Conservation (phyloP, 2,113 vertebrate species). For the Myrmophylax atrothorax region DNA sequence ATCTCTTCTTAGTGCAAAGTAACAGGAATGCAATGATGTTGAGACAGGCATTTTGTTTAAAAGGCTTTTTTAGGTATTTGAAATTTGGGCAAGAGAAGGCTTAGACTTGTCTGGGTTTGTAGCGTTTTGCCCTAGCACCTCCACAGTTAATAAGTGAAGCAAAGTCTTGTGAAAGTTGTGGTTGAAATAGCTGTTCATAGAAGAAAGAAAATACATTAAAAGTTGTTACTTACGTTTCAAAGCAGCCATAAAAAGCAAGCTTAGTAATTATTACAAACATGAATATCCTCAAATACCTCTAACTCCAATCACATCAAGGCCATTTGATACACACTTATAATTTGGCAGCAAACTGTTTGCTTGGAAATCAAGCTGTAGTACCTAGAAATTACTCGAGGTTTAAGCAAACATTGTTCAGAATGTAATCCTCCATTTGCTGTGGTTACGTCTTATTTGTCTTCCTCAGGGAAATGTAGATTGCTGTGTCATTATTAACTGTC, state of each 20-base stretch:
- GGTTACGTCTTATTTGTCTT: conserved; percentile 8
- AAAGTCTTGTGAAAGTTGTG: conserved; percentile 30
- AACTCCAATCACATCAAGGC: conserved; percentile 31
- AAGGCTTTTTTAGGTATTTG: conserved; percentile 57
- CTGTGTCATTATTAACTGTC: background rate
- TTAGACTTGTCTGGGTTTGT: conserved; percentile 68
- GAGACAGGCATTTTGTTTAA: conserved; percentile 59
- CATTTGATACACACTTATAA: conserved; percentile 49
- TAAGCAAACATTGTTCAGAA: conserved; percentile 12
- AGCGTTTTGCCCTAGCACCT: conserved; percentile 53
- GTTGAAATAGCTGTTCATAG: conserved; percentile 11
- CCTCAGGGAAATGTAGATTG: background rate
- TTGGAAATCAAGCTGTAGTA: conserved; percentile 46
- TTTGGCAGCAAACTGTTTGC: conserved; percentile 30
- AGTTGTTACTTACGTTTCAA: background rate
- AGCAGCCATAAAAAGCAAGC: conserved; percentile 51
- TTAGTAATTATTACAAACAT: conserved; percentile 36
- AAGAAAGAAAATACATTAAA: background rate
- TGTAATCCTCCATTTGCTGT: conserved; percentile 24
- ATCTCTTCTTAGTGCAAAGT: background rate
- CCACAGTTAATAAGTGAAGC: conserved; percentile 46
- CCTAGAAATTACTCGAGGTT: conserved; percentile 26
- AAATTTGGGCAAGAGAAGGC: conserved; percentile 48
- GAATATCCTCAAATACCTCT: conserved; percentile 38
- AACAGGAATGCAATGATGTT: conserved; percentile 17